These are phyloP conservation scores for Sorex maritimensis DNA, from an alignment of 2,797 vertebrate species.

Conservation along the genomic window DNA sequence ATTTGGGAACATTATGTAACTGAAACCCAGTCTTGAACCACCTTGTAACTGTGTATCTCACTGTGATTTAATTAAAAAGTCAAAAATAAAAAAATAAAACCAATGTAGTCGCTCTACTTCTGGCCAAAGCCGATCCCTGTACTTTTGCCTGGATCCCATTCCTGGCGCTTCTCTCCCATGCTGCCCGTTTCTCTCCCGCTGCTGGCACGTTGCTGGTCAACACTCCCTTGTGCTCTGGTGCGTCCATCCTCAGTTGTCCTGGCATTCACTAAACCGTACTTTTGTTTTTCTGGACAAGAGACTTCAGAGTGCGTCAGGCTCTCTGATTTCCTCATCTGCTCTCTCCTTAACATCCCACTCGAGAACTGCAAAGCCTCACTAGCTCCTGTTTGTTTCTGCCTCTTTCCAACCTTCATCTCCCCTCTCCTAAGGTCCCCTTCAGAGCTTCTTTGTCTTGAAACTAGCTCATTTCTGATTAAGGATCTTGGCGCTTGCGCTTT, in stretches of 20 bases:
- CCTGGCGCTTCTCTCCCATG: background rate
- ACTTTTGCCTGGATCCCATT: background rate
- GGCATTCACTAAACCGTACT: background rate
- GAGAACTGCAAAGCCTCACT: background rate
- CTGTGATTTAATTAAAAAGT: no score
- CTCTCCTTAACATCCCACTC: background rate
- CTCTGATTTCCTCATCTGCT: background rate
- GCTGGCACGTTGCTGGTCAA: background rate
- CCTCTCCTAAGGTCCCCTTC: background rate
- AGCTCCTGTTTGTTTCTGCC: background rate
- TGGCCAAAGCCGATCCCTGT: background rate
- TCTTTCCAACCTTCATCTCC: background rate
- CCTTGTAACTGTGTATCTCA: no score
- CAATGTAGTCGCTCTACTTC: background rate
- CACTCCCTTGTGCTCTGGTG: rapidly evolving
- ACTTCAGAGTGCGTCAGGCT: background rate
- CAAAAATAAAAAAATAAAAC: no score
- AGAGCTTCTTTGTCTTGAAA: constrained; percentile 22
- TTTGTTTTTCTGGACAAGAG: constrained; percentile 31
- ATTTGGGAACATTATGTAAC: no score
- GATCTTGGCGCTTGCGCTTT: constrained; percentile 45
- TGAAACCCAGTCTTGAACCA: no score
- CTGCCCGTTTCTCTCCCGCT: background rate
- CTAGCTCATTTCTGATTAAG: constrained; percentile 1
- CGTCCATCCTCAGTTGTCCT: background rate